Percentiles rank a stretch among this genome's conserved stretches.
phyloP scores from a whole-genome alignment of 2,888 invertebrate genomes.

The Parnassius glacialis region DNA sequence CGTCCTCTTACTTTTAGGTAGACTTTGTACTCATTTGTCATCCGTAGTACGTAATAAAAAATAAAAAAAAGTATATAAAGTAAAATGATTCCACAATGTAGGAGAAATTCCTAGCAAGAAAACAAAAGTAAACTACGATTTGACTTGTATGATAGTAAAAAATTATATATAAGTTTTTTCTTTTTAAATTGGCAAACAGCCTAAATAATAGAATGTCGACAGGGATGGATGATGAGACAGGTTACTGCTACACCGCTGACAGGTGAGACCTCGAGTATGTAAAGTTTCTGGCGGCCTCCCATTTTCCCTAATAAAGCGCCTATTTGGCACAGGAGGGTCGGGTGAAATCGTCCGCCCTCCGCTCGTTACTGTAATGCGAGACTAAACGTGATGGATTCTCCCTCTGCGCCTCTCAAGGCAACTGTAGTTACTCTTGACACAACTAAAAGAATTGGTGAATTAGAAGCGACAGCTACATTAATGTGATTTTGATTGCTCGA shows the following conservation, averaged over 20 bases:
- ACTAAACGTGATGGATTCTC: constrained; percentile 55
- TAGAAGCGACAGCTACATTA: constrained; percentile 11
- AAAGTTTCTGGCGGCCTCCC: constrained; percentile 16
- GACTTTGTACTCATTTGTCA: too few relatives aligned
- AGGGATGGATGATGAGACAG: constrained; percentile 3
- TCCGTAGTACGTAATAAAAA: too few relatives aligned
- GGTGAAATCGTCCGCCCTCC: constrained; percentile 30
- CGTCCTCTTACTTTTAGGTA: too few relatives aligned
- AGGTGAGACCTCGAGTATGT: constrained; percentile 9
- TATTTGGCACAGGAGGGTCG: constrained; percentile 30
- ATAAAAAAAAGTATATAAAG: too few relatives aligned
- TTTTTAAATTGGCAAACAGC: neutral
- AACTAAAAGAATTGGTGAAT: constrained; percentile 7
- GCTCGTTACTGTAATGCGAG: constrained; percentile 56
- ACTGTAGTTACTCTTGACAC: constrained; percentile 5
- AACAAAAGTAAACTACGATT: too few relatives aligned
- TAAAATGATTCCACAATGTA: too few relatives aligned
- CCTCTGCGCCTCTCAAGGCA: constrained; percentile 16
- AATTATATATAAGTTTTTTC: too few relatives aligned
- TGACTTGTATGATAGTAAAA: too few relatives aligned
- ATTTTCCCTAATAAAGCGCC: constrained; percentile 31
- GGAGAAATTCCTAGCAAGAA: too few relatives aligned
- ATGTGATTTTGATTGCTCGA: constrained; percentile 6
- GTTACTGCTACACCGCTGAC: constrained; percentile 5
- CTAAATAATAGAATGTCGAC: neutral